Conservation (phyloP, 2,888 invertebrate species). For the Netelia fuscicornis region DNA sequence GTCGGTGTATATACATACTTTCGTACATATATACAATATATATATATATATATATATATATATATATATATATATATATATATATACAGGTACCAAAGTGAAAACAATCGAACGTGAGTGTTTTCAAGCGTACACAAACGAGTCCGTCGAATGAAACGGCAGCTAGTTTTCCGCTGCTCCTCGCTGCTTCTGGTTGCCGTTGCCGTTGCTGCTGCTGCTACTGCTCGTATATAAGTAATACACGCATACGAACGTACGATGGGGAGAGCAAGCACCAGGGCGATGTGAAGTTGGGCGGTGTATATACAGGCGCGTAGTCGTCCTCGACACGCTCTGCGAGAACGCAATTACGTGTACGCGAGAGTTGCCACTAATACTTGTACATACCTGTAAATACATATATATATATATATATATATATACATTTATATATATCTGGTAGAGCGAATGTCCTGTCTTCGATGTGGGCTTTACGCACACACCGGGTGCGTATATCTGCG, state of each 20-base stretch:
- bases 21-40: too few relatives aligned
- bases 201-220: background rate
- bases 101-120: constrained; percentile 65
- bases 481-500: constrained; percentile 14
- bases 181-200: background rate
- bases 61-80: background rate
- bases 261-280: background rate
- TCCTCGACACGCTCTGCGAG: constrained; percentile 68
- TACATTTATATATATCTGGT: constrained; percentile 24
- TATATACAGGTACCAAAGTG: constrained; percentile 23
- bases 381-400: background rate
- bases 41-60: background rate
- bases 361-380: constrained; percentile 46
- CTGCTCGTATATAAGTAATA: background rate
- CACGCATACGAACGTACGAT: constrained; percentile 5
- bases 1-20: background rate
- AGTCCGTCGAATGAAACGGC: constrained; percentile 46
- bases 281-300: background rate
- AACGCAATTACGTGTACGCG: constrained; percentile 67
- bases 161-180: constrained; percentile 16
- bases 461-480: constrained; percentile 43
- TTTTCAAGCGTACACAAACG: constrained; percentile 62
- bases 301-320: constrained; percentile 35
- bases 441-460: constrained; percentile 55
- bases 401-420: constrained; percentile 1